Percentiles rank a stretch among this genome's conserved stretches.
Conservation (phyloP, 2,888 invertebrate genomes). For the Lomographa bimaculata region DNA sequence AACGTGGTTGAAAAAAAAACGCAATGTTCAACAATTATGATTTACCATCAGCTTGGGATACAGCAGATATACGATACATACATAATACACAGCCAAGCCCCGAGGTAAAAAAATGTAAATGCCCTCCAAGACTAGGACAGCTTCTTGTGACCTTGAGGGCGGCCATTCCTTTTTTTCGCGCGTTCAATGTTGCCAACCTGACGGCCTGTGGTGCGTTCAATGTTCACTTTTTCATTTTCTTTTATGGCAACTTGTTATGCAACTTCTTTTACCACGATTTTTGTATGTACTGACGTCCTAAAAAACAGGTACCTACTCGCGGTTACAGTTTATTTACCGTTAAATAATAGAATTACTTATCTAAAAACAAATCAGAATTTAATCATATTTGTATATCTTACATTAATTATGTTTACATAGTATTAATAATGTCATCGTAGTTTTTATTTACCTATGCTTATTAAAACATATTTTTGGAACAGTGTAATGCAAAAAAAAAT, state of each 20-base stretch:
- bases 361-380: too few relatives aligned
- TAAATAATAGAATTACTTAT: too few relatives aligned
- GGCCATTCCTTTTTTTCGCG: conserved; percentile 79
- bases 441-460: too few relatives aligned
- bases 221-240: conserved; percentile 63
- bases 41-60: conserved; percentile 29
- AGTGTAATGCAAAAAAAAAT: too few relatives aligned
- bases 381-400: too few relatives aligned
- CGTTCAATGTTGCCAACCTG: conserved; percentile 78
- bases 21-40: conserved; percentile 34
- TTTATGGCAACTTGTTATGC: conserved; percentile 67
- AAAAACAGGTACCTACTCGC: too few relatives aligned
- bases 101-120: conserved; percentile 72
- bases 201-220: conserved; percentile 65
- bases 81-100: conserved; percentile 55
- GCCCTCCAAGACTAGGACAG: conserved; percentile 81
- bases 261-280: conserved; percentile 50
- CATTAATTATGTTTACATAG: too few relatives aligned
- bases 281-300: too few relatives aligned
- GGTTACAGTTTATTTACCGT: too few relatives aligned
- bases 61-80: conserved; percentile 42
- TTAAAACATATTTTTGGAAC: too few relatives aligned
- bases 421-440: too few relatives aligned
- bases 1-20: conserved; percentile 25
- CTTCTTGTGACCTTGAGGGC: conserved; percentile 78